Evolutionary conservation across 2,888 invertebrate genomes (phyloP), one percentile per base, ranked within the genome.

Genomic region (Caenorhabditis japonica): DNA sequence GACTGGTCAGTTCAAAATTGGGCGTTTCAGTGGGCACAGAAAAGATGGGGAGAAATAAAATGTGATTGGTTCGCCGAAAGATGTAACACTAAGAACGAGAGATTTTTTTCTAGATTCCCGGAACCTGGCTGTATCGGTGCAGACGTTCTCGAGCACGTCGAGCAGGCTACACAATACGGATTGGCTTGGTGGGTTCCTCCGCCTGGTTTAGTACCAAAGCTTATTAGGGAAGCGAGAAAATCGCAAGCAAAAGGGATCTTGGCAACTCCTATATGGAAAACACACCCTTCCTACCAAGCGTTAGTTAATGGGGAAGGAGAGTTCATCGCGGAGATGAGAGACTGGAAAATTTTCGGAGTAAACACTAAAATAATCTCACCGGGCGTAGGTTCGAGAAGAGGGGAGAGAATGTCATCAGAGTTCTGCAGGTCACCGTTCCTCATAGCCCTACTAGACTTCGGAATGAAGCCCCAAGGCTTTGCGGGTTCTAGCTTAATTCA

Each of bases 161-260:
- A 23, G 1, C 3, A 12, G 15, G 56, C 56, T 0, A 15, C n/a
- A 23, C 12, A 8, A 5, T 1, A n/a, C 1, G 58, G 58, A 8
- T 13, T 36, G 2, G 23, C 36, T 12, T 58, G 58, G 58, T 58
- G 46, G 46, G 46, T 46, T 2, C 58, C 58, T 7, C 58, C 58
- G 0, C 58, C 58, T 2, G 21, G 4, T 0, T 21, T 58, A 12
- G 15, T 58, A 2, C 58, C 58, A 1, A 15, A n/a, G 17, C 10
- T 58, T 12, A 36, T 58, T 7, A 12, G 8, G 4, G 12, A 3
- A 5, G 36, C 36, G 13, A 15, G 27, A 5, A 34, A 19, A 17
- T 2, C 19, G 2, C 4, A 23, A 12, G 10, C 36, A 10, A 13
- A 8, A 2, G 58, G 46, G 3, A 30, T 58, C 7, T 19, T 58